These are phyloP conservation scores for Teleiodes luculella DNA, from an alignment of 2,888 invertebrate genomes.

Conservation along the genomic window DNA sequence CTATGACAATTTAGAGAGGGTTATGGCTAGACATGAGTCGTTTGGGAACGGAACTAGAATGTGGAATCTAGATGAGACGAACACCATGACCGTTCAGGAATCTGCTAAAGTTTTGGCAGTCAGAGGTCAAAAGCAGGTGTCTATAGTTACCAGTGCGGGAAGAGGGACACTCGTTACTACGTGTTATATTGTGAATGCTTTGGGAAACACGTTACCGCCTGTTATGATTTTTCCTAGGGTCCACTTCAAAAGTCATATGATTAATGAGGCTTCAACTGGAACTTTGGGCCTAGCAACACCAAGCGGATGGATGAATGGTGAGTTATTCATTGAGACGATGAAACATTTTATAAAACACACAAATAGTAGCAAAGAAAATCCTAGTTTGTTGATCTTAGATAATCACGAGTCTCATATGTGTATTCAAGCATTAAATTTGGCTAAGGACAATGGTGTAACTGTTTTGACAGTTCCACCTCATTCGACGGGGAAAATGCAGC, in stretches of 20 bases:
- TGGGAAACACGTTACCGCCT: conserved; percentile 31
- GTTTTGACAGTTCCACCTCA: conserved; percentile 52
- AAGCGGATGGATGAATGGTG: conserved; percentile 44
- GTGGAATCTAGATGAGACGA: conserved; percentile 44
- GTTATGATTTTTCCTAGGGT: conserved; percentile 18
- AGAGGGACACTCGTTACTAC: conserved; percentile 33
- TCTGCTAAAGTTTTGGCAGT: conserved; percentile 38
- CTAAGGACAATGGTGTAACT: conserved; percentile 44
- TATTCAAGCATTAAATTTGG: conserved; percentile 40
- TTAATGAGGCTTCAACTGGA: conserved; percentile 39
- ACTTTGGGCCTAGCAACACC: conserved; percentile 41
- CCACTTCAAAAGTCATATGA: conserved; percentile 31
- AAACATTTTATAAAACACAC: conserved; percentile 40
- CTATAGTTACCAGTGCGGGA: conserved; percentile 27
- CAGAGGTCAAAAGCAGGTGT: conserved; percentile 18
- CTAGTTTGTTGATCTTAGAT: conserved; percentile 35
- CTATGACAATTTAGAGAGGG: conserved; percentile 10
- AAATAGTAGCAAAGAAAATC: conserved; percentile 31
- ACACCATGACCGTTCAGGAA: conserved; percentile 40
- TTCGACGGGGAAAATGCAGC: conserved; percentile 48
- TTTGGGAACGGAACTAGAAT: conserved; percentile 36
- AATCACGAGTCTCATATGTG: conserved; percentile 63
- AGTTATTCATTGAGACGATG: conserved; percentile 39
- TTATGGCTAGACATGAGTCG: conserved; percentile 15
- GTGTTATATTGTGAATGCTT: conserved; percentile 30